Evolutionary conservation across 2,888 invertebrate genomes (phyloP).

Genomic region (Eupithecia dodoneata): DNA sequence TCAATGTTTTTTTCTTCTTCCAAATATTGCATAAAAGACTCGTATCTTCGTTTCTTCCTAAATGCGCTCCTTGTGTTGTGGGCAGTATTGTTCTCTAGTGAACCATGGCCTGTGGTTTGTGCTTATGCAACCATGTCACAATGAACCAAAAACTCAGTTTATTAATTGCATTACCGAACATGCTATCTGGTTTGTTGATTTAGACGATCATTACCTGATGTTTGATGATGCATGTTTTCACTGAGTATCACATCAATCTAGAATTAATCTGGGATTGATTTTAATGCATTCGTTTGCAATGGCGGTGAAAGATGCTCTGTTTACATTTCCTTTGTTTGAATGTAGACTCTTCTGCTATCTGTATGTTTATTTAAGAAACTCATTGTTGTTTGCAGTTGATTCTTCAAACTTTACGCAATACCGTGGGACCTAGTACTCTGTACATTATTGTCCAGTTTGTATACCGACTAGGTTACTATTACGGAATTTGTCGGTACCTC

Average conservation of each 20-base stretch:
- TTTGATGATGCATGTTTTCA: not conserved
- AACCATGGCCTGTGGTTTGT: conserved; percentile 27
- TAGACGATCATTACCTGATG: conserved; percentile 1
- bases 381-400: conserved; percentile 7
- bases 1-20: not conserved
- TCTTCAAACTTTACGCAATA: conserved; percentile 52
- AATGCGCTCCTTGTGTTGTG: conserved; percentile 40
- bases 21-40: not conserved
- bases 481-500: not conserved
- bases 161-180: conserved; percentile 24
- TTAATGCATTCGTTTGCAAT: not conserved
- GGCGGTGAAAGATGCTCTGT: not conserved
- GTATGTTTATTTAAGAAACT: not conserved
- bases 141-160: conserved; percentile 26
- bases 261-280: not conserved
- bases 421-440: conserved; percentile 56
- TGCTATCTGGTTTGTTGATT: conserved; percentile 18
- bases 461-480: conserved; percentile 12
- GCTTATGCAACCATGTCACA: conserved; percentile 43
- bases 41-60: not conserved
- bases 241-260: not conserved
- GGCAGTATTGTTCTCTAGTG: conserved; percentile 61
- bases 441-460: conserved; percentile 45
- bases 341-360: not conserved
- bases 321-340: conserved; percentile 7